Base-by-base conservation (phyloP, 2,888 invertebrate genomes). In the Criorhina ranunculi region DNA sequence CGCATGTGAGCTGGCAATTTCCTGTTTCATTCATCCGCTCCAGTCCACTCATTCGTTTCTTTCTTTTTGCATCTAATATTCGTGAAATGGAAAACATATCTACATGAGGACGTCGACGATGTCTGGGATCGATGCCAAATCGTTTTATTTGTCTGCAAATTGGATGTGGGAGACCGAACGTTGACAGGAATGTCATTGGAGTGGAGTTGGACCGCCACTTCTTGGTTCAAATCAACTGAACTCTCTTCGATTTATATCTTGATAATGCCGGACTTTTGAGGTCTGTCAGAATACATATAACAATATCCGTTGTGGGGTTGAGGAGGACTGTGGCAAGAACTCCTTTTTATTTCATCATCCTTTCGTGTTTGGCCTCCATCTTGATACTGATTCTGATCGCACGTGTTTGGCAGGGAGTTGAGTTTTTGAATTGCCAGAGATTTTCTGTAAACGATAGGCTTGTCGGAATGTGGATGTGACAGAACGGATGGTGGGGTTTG, bases 101-200 rank as follows among this genome's bases (percentile, higher is more conserved):
- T 44, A 75, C 17, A 80, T 69, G 57, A 42, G n/a, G 24, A 44
- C 15, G 79, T 57, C 76, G 75, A 62, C 51, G 64, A 77, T 64
- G 80, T 75, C 64, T 76, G 85, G 85, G 85, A 85, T 75, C 69
- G 75, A 66, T 80, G 85, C 85, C 85, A 85, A 80, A 85, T 76
- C 85, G 79, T 79, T 83, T 83, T 79, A 83, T 73, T 82, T 82
- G 78, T 78, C 62, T 64, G 55, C 66, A 70, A 72, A 64, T 79
- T 64, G 51, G 59, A 59, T 73, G 62, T 69, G 73, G 64, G 83
- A 62, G 64, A 73, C 60, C 62, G 51, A 75, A 60, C 60, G 85
- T 75, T 76, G 80, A 85, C 80, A 85, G 76, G 70, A 79, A 69
- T 78, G 37, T 62, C 44, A 73, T 66, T 78, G 70, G 57, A 24